Conservation (phyloP, 2,888 invertebrate species). For the Agrypnus murinus region DNA sequence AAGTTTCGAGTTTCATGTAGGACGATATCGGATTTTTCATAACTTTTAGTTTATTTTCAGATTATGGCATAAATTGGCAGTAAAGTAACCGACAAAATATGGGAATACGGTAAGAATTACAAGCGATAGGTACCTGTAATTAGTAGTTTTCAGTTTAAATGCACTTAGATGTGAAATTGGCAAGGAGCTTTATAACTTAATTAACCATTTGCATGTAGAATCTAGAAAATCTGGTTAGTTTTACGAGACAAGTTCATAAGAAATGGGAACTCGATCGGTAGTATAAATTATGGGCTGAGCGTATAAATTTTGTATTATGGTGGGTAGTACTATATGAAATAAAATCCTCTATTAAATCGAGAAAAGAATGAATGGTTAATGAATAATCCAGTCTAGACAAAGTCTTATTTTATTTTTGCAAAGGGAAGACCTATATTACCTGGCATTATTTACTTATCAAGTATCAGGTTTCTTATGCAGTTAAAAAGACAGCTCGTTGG, state of each 20-base stretch:
- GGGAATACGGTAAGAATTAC: too few species aligned
- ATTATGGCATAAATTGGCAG: too few species aligned
- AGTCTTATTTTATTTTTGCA: conserved; percentile 49
- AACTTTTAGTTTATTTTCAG: too few species aligned
- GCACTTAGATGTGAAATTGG: too few species aligned
- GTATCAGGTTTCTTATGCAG: conserved; percentile 48
- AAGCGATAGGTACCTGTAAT: too few species aligned
- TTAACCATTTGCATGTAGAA: too few species aligned
- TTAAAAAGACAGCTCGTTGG: conserved; percentile 47
- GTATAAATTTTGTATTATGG: conserved; percentile 12
- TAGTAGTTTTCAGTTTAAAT: too few species aligned
- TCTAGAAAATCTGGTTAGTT: too few species aligned
- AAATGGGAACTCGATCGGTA: too few species aligned
- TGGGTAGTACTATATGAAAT: not conserved
- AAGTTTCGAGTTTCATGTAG: conserved; percentile 36
- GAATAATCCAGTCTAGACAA: conserved; percentile 49
- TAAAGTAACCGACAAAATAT: too few species aligned
- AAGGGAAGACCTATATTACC: conserved; percentile 51
- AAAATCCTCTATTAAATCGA: conserved; percentile 2
- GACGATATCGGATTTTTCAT: conserved; percentile 29
- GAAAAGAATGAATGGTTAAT: conserved; percentile 43
- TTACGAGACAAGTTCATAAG: too few species aligned
- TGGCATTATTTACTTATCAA: conserved; percentile 51
- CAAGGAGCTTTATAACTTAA: too few species aligned
- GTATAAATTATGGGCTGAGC: conserved; percentile 21